Base-by-base conservation (phyloP, 2,113 vertebrate genomes). In the Theropithecus gelada region DNA sequence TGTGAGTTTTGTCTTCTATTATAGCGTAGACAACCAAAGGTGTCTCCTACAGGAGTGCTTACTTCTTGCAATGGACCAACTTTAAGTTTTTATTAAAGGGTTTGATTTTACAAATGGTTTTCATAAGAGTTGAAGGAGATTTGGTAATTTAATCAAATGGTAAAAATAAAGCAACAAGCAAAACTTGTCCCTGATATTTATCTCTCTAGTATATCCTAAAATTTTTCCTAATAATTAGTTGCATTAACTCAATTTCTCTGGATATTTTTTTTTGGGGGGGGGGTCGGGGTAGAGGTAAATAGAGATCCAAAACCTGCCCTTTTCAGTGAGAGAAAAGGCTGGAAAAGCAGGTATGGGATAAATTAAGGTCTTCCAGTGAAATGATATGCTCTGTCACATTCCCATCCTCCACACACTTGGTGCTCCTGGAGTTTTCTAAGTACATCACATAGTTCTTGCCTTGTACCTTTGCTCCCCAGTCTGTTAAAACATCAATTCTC, bases 31-130 rank as follows among this genome's bases (percentile, higher is more conserved):
- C 11, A 83, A 38, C 22, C 45, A 64, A n/a, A 45, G 6, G 32
- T 57, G 8, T 75, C 68, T 92, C 48, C 22, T 43, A n/a, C 20
- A 40, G 48, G 57, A 83, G 16, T 9, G 61, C 16, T 52, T 50
- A 20, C 14, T 73, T 40, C 22, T 61, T 83, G 25, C 13, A 86
- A 75, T 84, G 66, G 16, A 52, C 40, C 43, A 64, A 61, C 6
- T 18, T 89, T 57, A 40, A 66, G 57, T 57, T 90, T 79, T 78
- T 57, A 86, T 72, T 78, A 64, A 94, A 94, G 79, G 16, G 25
- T 27, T 86, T 90, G 17, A 61, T 73, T 88, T 79, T 61, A 70
- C 73, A 70, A n/a, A 23, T 80, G 70, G 45, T 83, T 92, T 97
- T 93, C 45, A 55, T 59, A 68, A 82, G 64, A 90, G 13, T 23